These are phyloP conservation scores for Caradrina kadenii DNA, from an alignment of 2,888 invertebrate genomes.

Conservation along the genomic window DNA sequence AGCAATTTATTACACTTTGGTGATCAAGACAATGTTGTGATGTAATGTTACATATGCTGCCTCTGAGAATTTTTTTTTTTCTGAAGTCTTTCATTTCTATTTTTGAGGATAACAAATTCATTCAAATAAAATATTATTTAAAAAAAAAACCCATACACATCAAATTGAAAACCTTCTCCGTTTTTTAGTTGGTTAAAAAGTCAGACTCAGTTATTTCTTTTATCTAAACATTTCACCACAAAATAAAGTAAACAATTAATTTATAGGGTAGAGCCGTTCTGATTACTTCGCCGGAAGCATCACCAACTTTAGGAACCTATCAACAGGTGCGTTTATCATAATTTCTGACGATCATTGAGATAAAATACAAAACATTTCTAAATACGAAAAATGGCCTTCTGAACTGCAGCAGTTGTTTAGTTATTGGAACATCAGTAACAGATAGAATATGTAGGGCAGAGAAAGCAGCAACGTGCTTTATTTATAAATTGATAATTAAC, in stretches of 20 bases:
- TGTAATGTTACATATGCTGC: no score
- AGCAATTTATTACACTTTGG: no score
- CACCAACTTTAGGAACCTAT: slow-evolving; percentile 1
- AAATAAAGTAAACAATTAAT: neutral
- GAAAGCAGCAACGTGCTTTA: no score
- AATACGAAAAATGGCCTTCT: neutral
- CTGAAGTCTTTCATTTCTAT: no score
- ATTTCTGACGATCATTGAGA: neutral
- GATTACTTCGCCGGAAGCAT: neutral
- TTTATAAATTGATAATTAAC: no score
- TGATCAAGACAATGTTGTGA: no score
- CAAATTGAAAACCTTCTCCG: no score
- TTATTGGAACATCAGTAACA: neutral
- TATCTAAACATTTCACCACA: neutral
- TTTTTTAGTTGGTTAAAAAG: no score
- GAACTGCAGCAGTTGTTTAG: neutral
- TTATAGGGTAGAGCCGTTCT: neutral
- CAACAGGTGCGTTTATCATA: neutral
- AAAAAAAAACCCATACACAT: no score
- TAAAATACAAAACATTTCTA: neutral
- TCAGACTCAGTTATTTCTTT: neutral
- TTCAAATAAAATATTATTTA: no score
- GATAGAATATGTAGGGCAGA: neutral
- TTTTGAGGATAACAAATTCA: no score
- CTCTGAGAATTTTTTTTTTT: no score